Base-by-base conservation (phyloP, 2,113 vertebrate genomes). In the Numida meleagris region DNA sequence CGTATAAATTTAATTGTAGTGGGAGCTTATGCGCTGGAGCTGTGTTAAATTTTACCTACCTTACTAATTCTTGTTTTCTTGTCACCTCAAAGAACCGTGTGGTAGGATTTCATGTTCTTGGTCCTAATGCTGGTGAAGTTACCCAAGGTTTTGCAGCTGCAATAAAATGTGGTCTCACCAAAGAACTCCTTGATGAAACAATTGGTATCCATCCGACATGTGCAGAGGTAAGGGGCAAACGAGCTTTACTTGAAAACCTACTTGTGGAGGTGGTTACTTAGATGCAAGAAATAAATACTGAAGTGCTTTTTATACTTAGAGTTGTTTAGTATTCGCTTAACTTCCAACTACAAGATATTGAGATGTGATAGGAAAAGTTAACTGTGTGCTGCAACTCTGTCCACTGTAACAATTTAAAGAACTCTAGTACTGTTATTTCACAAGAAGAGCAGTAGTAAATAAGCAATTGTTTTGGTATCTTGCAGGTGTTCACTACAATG, bases 161-260 rank as follows among this genome's bases (percentile, higher is more conserved):
- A 68, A 99, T 99, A 97, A 99, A 99, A 90, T 99, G 99, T 90
- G 98, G 99, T 2, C 96, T 98, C 70, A 99, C 99, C 12, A 99
- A 99, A 78, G 98, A 98, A 46, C 97, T 98, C 77, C 98, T 99
- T 50, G 98, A 99, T 95, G 87, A 92, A 93, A 99, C 99, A 27
- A 98, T 99, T 50, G 99, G 99, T 51, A 99, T 99, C 79, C 99
- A 99, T 90, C 99, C 99, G 21, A 99, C 99, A 7, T 99, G 99
- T 85, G 99, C 98, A 73, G 99, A 99, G 99, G 99, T 99, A 95
- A 72, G 93, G 25, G 34, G 21, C 8, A 25, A 25, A 29, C 68
- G 20, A 70, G 11, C 43, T 72, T 46, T 25, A 27, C 86, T 66
- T 62, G n/a, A 66, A 74, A 82, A 74, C 21, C 24, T 88, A 16